A percentile compares a stretch with the other conserved stretches of the same genome.
Conservation (phyloP, 2,113 vertebrate genomes). For the Deroptyus accipitrinus region DNA sequence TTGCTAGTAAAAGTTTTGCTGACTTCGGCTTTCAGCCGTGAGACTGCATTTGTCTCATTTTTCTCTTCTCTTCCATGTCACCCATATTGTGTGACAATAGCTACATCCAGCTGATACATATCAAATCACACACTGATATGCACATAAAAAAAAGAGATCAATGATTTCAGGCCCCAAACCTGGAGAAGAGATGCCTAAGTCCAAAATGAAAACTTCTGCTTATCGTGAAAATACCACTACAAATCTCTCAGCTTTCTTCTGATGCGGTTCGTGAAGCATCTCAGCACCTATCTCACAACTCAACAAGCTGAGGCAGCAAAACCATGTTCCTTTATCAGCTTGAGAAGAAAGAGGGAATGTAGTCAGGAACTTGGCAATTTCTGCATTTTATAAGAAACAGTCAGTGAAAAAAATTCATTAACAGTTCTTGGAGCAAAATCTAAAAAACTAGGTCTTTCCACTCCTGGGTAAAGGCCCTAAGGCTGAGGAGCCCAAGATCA, state of each 20-base stretch:
- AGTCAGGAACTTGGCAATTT: neutral
- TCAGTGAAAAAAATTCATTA: neutral
- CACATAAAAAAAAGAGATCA: neutral
- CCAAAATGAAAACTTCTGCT: neutral
- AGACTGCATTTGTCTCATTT: conserved; percentile 1
- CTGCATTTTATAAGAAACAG: neutral
- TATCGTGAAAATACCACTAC: neutral
- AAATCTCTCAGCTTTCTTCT: neutral
- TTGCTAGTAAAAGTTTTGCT: neutral
- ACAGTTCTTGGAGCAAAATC: neutral
- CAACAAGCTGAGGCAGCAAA: neutral
- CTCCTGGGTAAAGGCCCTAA: neutral
- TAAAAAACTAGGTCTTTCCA: neutral
- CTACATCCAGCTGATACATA: neutral
- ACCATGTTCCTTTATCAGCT: neutral
- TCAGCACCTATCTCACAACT: neutral
- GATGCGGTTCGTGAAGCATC: neutral
- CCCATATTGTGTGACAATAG: neutral
- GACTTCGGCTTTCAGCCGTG: conserved; percentile 24
- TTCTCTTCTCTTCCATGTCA: neutral
- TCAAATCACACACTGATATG: neutral
- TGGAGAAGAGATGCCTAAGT: neutral
- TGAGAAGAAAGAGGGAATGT: neutral
- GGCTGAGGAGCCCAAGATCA: neutral
- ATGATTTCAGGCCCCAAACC: neutral